Evolutionary conservation across 2,797 vertebrate genomes (phyloP), one percentile per base, ranked within the genome.

Genomic region (Pantherophis alleghaniensis): DNA sequence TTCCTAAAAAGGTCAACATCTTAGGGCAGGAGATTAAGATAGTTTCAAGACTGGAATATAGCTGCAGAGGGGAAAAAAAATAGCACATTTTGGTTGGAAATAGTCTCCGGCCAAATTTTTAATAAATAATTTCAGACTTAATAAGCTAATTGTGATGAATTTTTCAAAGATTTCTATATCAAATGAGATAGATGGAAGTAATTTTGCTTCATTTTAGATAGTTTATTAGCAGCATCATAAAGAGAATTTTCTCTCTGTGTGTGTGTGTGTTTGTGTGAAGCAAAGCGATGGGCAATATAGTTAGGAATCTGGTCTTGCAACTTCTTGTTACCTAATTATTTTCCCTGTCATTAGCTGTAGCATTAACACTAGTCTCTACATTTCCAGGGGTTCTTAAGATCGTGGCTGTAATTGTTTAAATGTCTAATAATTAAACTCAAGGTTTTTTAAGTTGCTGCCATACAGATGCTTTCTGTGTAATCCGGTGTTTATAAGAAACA

Each of bases 11-110:
- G 98, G 98, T 98, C 98, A 98, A 95, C 98, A 98, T 98, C 97
- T 98, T 97, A 98, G 98, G 98, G 98, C 98, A 98, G 97, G 97
- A 98, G 98, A 98, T 98, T 98, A 98, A 98, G 98, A 97, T 96
- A 98, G 97, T 98, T 98, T 98, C 98, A 98, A 98, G 97, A 97
- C 97, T 96, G 95, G 97, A 98, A 98, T 98, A 97, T 97, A 98
- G 98, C 97, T 98, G 98, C 97, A 97, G 98, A 98, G 98, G 98
- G 98, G 98, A 98, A 97, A 98, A 98, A 98, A 53, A 53, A 98
- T 97, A 97, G 97, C 97, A 97, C 97, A 98, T 98, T 98, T 98
- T 98, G 97, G 97, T 97, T 97, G 97, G 96, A 97, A 97, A 98
- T 98, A 98, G 98, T 97, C 97, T 97, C 97, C 96, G 97, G 97